Evolutionary conservation across 1,140 invertebrate genomes (phyloP), one percentile per base, ranked within the genome.

Genomic region (Reticulitermes speratus): DNA sequence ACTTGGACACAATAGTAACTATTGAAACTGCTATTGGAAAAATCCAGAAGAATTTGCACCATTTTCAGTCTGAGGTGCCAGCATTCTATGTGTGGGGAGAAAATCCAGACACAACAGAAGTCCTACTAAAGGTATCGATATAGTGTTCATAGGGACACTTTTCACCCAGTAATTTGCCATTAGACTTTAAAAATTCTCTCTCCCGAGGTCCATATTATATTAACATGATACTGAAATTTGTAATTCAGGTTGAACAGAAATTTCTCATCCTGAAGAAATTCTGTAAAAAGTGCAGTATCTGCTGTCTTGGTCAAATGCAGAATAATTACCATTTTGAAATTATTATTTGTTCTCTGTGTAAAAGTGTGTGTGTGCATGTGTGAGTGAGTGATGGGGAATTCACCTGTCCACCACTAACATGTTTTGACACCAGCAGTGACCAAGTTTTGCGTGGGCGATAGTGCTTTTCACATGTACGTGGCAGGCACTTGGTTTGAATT

Each of bases 41-140:
- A 86, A 91, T 96, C 88, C 94, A 94, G 87, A 92, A 93, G 86
- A 91, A 92, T 87, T 91, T 97, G 84, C 93, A 94, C 88, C 92
- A 92, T 48, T 90, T 95, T 69, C 92, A 95, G 87, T 91, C 92
- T 52, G 92, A 94, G 89, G 93, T 96, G 48, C 92, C 92, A 65
- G 90, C 91, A 83, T 93, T 96, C 87, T 95, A 96, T 93, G 94
- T 96, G 2, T 96, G 94, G 90, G 95, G 94, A 83, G 84, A 85
- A 84, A 88, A 91, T 86, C 86, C 87, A 44, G 88, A 89, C 38
- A 87, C 32, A 38, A 87, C 88, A 25, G 88, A 90, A 85, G 84
- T 38, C 32, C 45, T 83, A 81, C 82, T 90, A 59, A 86, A 90
- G 90, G 88, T 88, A 86, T n/a, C 55, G 8, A 21, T 55, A 21